A percentile compares a stretch with the other conserved stretches of the same genome.
phyloP scores from a whole-genome alignment of 2,888 invertebrate species.

The Pegoplata infirma region DNA sequence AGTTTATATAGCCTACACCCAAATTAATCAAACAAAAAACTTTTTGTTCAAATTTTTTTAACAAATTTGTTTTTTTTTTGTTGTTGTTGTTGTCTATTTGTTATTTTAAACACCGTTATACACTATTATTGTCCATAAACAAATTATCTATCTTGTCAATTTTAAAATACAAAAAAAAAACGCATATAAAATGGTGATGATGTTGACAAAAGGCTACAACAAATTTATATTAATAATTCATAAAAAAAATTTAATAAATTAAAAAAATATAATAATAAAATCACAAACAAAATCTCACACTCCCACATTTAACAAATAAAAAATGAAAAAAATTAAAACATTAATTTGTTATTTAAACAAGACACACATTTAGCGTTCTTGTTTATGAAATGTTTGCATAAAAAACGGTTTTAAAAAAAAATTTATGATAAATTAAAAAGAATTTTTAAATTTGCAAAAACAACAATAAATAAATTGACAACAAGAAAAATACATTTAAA shows the following conservation, averaged over 20 bases:
- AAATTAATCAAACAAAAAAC: background rate
- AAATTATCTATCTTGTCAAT: background rate
- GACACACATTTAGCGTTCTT: background rate
- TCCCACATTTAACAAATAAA: slow-evolving; percentile 20
- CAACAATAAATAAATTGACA: background rate
- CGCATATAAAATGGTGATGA: background rate
- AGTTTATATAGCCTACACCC: background rate
- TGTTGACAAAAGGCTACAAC: background rate
- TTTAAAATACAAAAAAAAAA: background rate
- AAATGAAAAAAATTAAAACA: background rate
- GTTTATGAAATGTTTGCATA: background rate
- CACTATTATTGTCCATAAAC: background rate
- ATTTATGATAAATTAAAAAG: background rate
- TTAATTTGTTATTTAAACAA: slow-evolving; percentile 20
- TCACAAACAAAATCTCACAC: slow-evolving; percentile 12
- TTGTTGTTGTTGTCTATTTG: too few species aligned
- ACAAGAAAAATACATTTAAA: background rate
- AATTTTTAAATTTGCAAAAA: background rate
- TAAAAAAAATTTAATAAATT: background rate
- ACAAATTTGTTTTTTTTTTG: background rate
- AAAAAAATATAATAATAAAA: slow-evolving; percentile 7
- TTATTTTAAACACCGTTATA: background rate
- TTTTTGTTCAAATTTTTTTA: background rate
- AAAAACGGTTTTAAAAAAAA: background rate
- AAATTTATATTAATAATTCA: background rate